These are phyloP conservation scores for Macroteleia sp. DNA, from an alignment of 2,888 invertebrate species.

Conservation along the genomic window DNA sequence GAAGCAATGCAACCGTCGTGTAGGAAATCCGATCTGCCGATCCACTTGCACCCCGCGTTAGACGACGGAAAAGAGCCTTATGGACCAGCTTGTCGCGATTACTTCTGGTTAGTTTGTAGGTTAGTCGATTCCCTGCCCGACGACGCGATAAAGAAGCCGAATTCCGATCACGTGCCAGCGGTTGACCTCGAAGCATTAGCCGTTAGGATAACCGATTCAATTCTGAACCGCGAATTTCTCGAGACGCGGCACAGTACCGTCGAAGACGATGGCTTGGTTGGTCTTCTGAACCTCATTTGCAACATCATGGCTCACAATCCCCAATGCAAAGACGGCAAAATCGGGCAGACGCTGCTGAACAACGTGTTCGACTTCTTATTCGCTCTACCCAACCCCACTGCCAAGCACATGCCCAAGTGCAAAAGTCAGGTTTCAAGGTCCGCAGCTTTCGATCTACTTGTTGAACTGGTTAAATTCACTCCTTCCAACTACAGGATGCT, in stretches of 20 bases:
- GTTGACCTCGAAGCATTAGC: constrained; percentile 91
- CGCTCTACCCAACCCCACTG: constrained; percentile 93
- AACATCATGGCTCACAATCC: constrained; percentile 95
- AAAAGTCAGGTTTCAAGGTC: constrained; percentile 95
- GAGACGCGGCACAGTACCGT: constrained; percentile 92
- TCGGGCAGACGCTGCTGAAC: constrained; percentile 88
- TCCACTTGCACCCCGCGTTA: constrained; percentile 86
- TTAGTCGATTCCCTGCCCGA: constrained; percentile 94
- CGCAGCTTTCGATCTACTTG: constrained; percentile 95
- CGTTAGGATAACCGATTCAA: constrained; percentile 89
- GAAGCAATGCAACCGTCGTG: constrained; percentile 90
- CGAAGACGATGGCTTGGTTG: constrained; percentile 96
- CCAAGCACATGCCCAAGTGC: constrained; percentile 95
- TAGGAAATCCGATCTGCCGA: constrained; percentile 75
- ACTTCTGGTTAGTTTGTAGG: constrained; percentile 96
- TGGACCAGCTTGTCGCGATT: constrained; percentile 96
- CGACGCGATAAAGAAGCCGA: constrained; percentile 89
- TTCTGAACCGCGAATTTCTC: constrained; percentile 91
- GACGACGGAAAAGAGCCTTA: constrained; percentile 94
- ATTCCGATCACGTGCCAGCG: constrained; percentile 85
- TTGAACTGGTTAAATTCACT: constrained; percentile 93
- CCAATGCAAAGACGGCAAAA: constrained; percentile 91
- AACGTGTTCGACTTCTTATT: constrained; percentile 94
- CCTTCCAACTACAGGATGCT: constrained; percentile 94
- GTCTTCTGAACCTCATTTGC: constrained; percentile 93